phyloP scores from a whole-genome alignment of 2,113 vertebrate species.

The Xenus cinereus region DNA sequence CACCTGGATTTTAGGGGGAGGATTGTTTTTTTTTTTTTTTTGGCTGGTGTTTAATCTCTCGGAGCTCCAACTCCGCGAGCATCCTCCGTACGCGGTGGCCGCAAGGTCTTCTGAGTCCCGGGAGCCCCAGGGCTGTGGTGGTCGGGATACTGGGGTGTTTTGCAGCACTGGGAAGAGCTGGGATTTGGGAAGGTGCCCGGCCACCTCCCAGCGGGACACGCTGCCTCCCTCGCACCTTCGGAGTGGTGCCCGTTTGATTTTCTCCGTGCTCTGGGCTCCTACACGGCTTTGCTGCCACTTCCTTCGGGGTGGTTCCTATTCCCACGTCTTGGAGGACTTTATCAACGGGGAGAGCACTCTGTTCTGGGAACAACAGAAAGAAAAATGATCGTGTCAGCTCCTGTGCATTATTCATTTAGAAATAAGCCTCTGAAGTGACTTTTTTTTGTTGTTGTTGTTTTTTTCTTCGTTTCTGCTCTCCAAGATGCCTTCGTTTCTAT shows the following conservation, averaged over 20 bases:
- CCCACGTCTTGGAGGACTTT: background rate
- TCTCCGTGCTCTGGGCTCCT: background rate
- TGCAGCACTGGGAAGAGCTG: background rate
- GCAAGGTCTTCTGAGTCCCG: background rate
- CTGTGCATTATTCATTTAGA: background rate
- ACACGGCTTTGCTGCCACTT: background rate
- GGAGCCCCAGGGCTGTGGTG: background rate
- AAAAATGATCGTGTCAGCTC: background rate
- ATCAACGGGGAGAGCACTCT: background rate
- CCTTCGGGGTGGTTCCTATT: background rate
- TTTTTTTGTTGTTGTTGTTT: background rate
- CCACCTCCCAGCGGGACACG: accelerated
- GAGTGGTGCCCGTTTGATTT: background rate
- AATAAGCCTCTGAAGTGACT: background rate
- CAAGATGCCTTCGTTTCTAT: background rate
- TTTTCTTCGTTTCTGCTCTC: background rate
- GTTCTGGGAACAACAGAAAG: background rate
- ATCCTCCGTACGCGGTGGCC: accelerated
- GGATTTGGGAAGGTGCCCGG: background rate
- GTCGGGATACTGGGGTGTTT: background rate
- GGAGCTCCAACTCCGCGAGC: background rate
- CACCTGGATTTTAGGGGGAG: background rate
- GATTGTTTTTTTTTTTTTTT: too few species aligned
- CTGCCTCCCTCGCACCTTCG: accelerated
- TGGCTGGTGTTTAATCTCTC: background rate